Evolutionary conservation across 1,140 invertebrate genomes (phyloP), one percentile per base, ranked within the genome.

Genomic region (Anastrepha obliqua): DNA sequence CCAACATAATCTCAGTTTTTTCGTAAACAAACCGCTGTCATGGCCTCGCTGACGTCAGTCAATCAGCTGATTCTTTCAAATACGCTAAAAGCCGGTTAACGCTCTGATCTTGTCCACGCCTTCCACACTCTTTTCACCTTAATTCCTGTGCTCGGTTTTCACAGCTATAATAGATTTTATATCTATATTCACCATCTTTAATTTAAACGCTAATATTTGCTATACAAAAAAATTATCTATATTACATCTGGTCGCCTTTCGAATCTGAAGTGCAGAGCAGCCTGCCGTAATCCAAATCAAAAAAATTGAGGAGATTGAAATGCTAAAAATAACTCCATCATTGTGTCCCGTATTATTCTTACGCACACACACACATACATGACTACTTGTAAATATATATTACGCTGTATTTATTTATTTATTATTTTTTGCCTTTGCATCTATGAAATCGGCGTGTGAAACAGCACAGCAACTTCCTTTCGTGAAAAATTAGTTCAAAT

Each of bases 401-500:
- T 58, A 3, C 13, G 39, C 11, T 62, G 42, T 70, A 42, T 55
- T 81, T 81, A 81, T 81, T 81, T 55, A 81, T 81, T 55, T 81
- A 20, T 81, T 55, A 51, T 55, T 81, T 29, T 81, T 81, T 81
- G 74, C 74, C 74, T 13, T 51, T 20, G 51, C 47, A 29, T 55
- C 51, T 81, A 44, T 81, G 51, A 81, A 81, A 81, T 51, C 74
- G 51, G 74, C 51, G 74, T 81, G 74, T 81, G 74, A 81, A 81
- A 29, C n/a, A 55, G 74, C 74, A 55, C 51, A 81, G n/a, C 74
- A 81, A 81, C 74, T 81, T 81, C 74, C 74, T 81, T 81, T 81
- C 47, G 74, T 81, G n/a, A 81, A 81, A 81, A 81, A 81, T 81
- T 81, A 55, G 74, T 81, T 81, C 74, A 81, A 81, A 81, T 81